Evolutionary conservation across 2,113 vertebrate genomes (phyloP), one percentile per base, ranked within the genome.

Genomic region (Albula glossodonta): DNA sequence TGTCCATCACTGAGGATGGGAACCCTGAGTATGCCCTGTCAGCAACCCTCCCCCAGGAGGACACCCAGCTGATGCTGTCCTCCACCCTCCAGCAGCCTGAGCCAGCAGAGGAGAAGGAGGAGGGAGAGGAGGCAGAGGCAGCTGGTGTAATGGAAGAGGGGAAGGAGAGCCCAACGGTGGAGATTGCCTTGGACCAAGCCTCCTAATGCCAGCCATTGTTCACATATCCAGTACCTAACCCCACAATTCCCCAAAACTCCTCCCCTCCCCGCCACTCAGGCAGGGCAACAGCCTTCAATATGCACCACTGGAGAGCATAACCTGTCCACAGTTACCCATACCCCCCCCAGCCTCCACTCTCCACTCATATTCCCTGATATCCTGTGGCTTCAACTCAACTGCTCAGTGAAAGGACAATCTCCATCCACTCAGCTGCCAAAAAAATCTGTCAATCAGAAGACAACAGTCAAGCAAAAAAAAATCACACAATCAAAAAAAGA

Each of bases 1-100:
- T 97, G 87, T 92, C 94, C 1, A 88, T 97, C 1, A 93, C 94
- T 83, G 96, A 97, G 91, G 91, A 94, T 0, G 22, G 89, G 0
- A 85, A 60, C 70, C 70, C 57, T 74, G 95, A 91, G 92, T 88
- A 82, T 5, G 90, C 92, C 86, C 31, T 93, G 22, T 66, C 31
- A 90, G 89, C 56, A 82, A 90, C 3, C 79, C 89, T 82, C 89
- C 87, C 56, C 53, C 85, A 66, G 91, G 92, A 52, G 88, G 90
- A 87, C 63, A 2, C 17, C 49, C 63, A 84, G n/a, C 60, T n/a
- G 9, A 89, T 92, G 85, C 41, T 93, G 17, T 60, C 25, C 90
- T 89, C 53, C 83, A 90, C 2, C 80, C 89, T 81, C 89, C 87
- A 87, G 53, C 94, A 79, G 91, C 92, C 3, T 78, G 91, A 92